phyloP scores from a whole-genome alignment of 2,113 vertebrate genomes.

The Montifringilla adamsi region DNA sequence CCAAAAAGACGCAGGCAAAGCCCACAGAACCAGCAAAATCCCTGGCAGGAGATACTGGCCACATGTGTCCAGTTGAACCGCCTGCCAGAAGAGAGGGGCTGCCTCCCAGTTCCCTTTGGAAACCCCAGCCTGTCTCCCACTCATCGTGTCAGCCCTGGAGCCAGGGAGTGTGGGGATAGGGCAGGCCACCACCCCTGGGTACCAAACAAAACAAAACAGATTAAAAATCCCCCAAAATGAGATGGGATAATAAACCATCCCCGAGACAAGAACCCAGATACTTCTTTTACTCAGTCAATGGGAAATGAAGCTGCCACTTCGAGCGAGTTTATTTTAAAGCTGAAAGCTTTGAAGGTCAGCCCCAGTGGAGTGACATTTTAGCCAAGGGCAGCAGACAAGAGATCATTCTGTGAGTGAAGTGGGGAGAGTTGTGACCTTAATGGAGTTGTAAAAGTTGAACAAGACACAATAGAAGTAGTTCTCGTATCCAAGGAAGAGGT shows the following conservation, averaged over 20 bases:
- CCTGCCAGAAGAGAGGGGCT: not conserved
- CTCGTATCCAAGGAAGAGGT: not conserved
- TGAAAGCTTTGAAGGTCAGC: slow-evolving; percentile 51
- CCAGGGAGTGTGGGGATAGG: too few species aligned
- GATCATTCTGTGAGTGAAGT: not conserved
- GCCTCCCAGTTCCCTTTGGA: not conserved
- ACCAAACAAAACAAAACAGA: not conserved
- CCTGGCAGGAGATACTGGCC: not conserved
- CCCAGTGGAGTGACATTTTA: slow-evolving; percentile 27
- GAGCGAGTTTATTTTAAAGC: slow-evolving; percentile 40
- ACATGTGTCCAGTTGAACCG: fast-evolving
- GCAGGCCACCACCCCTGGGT: too few species aligned
- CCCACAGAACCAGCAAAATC: not conserved
- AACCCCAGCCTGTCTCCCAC: not conserved
- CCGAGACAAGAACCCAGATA: not conserved
- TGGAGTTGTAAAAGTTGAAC: slow-evolving; percentile 1
- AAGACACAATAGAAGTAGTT: not conserved
- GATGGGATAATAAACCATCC: not conserved
- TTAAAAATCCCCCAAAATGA: not conserved
- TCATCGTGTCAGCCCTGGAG: fast-evolving
- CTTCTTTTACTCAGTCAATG: slow-evolving; percentile 11
- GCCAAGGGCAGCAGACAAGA: not conserved
- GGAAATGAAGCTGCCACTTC: not conserved
- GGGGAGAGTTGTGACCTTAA: slow-evolving; percentile 23
- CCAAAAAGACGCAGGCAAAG: not conserved